phyloP scores from a whole-genome alignment of 2,797 vertebrate genomes.

The Streptopelia turtur region DNA sequence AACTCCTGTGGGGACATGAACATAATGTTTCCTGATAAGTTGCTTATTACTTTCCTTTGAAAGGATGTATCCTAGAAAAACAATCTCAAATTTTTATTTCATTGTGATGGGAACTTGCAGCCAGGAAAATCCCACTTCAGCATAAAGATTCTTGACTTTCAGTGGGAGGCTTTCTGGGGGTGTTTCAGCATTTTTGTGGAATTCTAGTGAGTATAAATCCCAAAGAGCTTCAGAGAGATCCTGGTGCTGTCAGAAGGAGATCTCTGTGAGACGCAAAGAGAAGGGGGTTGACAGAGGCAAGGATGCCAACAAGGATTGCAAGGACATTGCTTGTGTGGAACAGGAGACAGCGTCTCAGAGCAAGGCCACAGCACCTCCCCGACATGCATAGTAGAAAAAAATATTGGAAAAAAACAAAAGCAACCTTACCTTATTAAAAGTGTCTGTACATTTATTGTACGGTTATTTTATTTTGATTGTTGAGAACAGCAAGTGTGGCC shows the following conservation, averaged over 20 bases:
- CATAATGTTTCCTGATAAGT: not conserved
- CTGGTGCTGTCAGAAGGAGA: not conserved
- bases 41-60: not conserved
- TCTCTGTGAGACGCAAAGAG: not conserved
- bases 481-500: not conserved
- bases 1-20: not conserved
- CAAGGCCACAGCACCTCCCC: not conserved
- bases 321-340: not conserved
- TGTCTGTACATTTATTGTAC: not conserved
- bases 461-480: not conserved
- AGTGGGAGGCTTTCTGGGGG: not conserved
- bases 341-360: not conserved
- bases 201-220: not conserved
- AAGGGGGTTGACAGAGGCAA: not conserved
- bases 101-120: not conserved
- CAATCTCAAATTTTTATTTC: not conserved
- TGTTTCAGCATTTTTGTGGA: not conserved
- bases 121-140: not conserved
- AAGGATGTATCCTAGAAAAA: not conserved
- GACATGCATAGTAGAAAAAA: not conserved
- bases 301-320: not conserved
- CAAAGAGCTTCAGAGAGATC: not conserved
- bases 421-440: not conserved
- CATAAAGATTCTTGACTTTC: not conserved
- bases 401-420: not conserved